phyloP scores from a whole-genome alignment of 2,797 vertebrate genomes.

The Falco columbarius region DNA sequence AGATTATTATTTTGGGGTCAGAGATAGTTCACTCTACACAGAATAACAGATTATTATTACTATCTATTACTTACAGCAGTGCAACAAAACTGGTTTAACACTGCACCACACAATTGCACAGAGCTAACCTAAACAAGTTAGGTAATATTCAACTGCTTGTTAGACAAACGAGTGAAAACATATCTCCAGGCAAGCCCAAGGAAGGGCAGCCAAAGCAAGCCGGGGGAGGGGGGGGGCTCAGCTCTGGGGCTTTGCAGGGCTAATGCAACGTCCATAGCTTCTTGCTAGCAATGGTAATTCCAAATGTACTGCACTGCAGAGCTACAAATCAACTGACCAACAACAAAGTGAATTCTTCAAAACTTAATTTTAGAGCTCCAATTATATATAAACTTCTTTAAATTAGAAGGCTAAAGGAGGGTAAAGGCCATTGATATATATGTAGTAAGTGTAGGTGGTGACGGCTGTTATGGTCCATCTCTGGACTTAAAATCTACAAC shows the following conservation, averaged over 20 bases:
- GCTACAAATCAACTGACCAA: neutral
- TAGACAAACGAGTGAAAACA: neutral
- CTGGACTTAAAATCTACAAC: neutral
- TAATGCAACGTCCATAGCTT: accelerated
- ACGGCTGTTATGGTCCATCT: neutral
- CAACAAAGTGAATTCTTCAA: neutral
- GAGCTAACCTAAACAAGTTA: neutral
- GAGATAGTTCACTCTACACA: neutral
- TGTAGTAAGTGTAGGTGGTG: neutral
- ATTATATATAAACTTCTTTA: neutral
- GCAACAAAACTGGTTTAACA: neutral
- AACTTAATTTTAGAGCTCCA: neutral
- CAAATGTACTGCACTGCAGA: neutral
- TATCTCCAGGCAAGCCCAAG: neutral
- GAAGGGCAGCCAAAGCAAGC: neutral
- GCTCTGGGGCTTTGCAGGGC: neutral
- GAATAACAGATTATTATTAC: neutral
- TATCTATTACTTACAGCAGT: neutral
- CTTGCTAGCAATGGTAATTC: neutral
- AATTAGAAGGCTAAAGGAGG: neutral
- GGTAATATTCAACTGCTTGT: neutral
- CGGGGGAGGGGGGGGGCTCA: neutral
- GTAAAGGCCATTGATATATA: neutral
- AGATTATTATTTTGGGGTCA: neutral
- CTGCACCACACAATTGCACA: neutral